These are phyloP conservation scores for Gouania willdenowi DNA, from an alignment of 2,797 vertebrate species.

Conservation along the genomic window DNA sequence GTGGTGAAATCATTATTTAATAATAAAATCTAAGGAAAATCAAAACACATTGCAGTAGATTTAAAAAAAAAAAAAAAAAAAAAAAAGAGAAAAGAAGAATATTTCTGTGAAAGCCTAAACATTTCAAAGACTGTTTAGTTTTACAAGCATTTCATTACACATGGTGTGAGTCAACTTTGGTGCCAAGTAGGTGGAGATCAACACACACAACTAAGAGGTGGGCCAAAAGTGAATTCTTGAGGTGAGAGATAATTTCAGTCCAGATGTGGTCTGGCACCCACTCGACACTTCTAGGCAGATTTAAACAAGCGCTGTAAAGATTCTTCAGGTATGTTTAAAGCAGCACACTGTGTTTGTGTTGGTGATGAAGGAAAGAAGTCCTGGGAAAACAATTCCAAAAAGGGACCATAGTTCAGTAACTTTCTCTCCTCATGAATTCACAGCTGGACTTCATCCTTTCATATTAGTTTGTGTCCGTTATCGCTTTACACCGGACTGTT, in stretches of 20 bases:
- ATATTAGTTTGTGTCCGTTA: slow-evolving; percentile 8
- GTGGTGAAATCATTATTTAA: no score
- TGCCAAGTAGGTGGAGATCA: not conserved
- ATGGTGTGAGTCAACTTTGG: not conserved
- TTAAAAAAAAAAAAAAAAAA: no score
- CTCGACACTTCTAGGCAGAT: not conserved
- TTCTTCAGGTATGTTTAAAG: not conserved
- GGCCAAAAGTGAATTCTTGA: slow-evolving; percentile 10
- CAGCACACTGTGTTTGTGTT: slow-evolving; percentile 10
- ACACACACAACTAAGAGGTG: not conserved
- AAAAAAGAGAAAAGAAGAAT: no score
- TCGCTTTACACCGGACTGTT: not conserved
- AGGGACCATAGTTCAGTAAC: slow-evolving; percentile 5
- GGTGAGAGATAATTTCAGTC: slow-evolving; percentile 4
- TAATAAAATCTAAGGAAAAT: no score
- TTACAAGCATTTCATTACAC: not conserved
- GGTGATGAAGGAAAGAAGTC: slow-evolving; percentile 2
- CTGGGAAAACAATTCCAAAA: slow-evolving; percentile 4
- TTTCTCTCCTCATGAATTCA: slow-evolving; percentile 14
- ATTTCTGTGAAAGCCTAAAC: no score
- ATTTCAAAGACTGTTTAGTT: not conserved
- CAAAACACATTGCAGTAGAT: not conserved
- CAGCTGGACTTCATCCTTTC: slow-evolving; percentile 51
- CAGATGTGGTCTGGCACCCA: slow-evolving; percentile 9
- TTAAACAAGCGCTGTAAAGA: slow-evolving; percentile 1